Evolutionary conservation across 2,797 vertebrate species (phyloP).

Genomic region (Novumbra hubbsi): DNA sequence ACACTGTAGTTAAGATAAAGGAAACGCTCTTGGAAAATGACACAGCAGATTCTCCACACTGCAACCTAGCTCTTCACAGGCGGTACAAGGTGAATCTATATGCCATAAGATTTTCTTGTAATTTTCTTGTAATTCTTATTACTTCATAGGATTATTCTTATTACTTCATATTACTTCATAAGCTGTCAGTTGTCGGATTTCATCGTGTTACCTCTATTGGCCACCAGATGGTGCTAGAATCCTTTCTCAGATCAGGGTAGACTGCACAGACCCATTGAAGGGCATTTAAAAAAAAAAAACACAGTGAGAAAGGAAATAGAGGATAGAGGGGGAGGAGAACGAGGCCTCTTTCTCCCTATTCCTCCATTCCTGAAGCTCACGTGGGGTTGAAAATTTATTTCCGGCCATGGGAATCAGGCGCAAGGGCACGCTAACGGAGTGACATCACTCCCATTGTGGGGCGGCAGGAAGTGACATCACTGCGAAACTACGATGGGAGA

Average conservation of each 20-base stretch:
- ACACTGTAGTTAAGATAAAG: no score
- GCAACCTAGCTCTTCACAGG: no score
- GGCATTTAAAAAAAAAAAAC: background rate
- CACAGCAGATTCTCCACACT: no score
- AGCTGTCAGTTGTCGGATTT: background rate
- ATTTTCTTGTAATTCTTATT: no score
- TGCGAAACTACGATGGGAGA: constrained; percentile 28
- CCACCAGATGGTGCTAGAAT: constrained; percentile 52
- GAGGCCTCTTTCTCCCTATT: background rate
- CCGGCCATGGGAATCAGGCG: constrained; percentile 24
- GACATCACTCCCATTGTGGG: constrained; percentile 10
- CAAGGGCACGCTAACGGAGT: constrained; percentile 11
- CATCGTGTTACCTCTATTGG: background rate
- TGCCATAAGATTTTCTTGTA: no score
- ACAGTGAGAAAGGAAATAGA: background rate
- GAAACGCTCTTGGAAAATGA: no score
- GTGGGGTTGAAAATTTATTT: constrained; percentile 10
- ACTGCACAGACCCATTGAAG: background rate
- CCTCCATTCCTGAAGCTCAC: constrained; percentile 21
- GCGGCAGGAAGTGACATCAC: constrained; percentile 36
- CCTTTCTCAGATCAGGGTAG: background rate
- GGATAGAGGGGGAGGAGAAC: background rate
- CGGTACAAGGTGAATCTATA: no score
- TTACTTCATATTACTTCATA: background rate
- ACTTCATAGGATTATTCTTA: no score